Evolutionary conservation across 2,797 vertebrate species (phyloP).

Genomic region (Mareca strepera): DNA sequence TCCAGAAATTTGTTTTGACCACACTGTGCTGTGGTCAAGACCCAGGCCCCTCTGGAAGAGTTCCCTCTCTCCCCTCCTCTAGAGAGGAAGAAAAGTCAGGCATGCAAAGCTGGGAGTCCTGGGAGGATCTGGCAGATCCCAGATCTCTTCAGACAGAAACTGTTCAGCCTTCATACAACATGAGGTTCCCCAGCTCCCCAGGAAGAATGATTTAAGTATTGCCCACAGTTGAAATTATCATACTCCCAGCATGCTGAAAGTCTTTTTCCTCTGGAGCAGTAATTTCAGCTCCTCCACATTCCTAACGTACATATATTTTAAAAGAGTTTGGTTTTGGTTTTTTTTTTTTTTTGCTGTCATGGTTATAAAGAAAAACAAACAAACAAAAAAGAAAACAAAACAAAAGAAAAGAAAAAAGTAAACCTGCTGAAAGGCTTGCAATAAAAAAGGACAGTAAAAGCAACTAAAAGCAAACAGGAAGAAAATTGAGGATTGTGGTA

Average conservation of each 20-base stretch:
- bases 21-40: not conserved
- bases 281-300: not conserved
- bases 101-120: not conserved
- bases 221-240: not conserved
- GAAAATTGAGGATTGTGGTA: not conserved
- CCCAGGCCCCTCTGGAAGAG: accelerated
- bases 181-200: not conserved
- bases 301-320: not conserved
- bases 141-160: not conserved
- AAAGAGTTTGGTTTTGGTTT: not conserved
- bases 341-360: not conserved
- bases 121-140: not conserved
- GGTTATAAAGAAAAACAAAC: not conserved
- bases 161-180: not conserved
- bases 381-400: not conserved
- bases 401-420: not conserved
- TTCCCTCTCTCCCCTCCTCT: not conserved
- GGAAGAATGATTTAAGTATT: not conserved
- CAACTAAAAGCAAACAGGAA: not conserved
- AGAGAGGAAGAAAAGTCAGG: not conserved
- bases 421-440: not conserved
- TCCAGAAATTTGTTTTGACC: not conserved
- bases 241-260: not conserved
- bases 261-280: not conserved
- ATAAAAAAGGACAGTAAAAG: not conserved